A percentile compares a stretch with the other conserved stretches of the same genome.
Conservation (phyloP, 2,797 vertebrate genomes). For the Lagodon rhomboides region DNA sequence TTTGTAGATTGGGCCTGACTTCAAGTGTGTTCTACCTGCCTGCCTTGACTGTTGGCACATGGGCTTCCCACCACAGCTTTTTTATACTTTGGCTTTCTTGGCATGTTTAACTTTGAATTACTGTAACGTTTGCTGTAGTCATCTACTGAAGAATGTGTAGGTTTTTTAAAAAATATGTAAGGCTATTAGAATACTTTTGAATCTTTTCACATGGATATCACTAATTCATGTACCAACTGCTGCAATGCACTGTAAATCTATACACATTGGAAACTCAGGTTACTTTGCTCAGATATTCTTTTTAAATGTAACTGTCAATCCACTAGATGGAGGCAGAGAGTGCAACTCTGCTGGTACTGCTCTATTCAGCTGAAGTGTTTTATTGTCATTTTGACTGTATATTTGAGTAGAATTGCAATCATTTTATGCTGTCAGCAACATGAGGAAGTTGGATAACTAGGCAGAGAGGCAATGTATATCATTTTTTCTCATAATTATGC, state of each 20-base stretch:
- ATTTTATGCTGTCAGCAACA: background rate
- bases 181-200: background rate
- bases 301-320: background rate
- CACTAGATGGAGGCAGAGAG: slow-evolving; percentile 57
- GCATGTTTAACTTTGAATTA: background rate
- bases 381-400: background rate
- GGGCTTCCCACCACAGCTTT: background rate
- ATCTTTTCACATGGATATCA: background rate
- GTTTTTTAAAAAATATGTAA: background rate
- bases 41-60: background rate
- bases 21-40: too few species aligned
- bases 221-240: background rate
- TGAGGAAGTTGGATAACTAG: background rate
- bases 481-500: background rate
- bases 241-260: background rate
- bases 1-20: background rate
- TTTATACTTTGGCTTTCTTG: background rate
- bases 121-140: background rate
- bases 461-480: too few species aligned
- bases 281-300: background rate
- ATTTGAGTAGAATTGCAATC: background rate
- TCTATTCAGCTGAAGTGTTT: too few species aligned
- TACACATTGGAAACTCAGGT: background rate
- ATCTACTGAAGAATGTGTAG: background rate
- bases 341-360: too few species aligned